phyloP scores from a whole-genome alignment of 2,113 vertebrate species.

The Leptobrachium ailaonicum region DNA sequence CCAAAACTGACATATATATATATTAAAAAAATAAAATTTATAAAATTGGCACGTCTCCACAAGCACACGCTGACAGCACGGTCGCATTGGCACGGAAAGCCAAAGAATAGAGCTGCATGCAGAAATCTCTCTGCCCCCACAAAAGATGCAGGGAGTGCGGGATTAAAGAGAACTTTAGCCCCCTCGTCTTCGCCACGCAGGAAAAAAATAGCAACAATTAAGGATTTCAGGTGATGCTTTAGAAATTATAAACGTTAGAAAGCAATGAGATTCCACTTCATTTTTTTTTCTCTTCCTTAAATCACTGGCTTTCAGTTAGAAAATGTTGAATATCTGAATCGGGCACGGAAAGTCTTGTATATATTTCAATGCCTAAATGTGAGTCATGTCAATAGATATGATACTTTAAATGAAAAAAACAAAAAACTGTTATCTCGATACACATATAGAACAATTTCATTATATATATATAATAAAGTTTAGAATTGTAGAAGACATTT shows the following conservation, averaged over 20 bases:
- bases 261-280: neutral
- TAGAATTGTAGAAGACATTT: too few relatives aligned
- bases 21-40: too few relatives aligned
- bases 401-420: too few relatives aligned
- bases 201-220: slow-evolving; percentile 41
- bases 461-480: too few relatives aligned
- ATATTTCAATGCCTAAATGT: too few relatives aligned
- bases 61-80: slow-evolving; percentile 29
- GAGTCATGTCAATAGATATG: too few relatives aligned
- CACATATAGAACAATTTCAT: too few relatives aligned
- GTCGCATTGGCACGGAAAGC: neutral
- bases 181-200: slow-evolving; percentile 23
- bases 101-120: slow-evolving; percentile 12
- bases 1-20: too few relatives aligned
- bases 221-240: slow-evolving; percentile 34
- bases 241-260: neutral
- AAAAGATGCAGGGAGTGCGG: slow-evolving; percentile 37
- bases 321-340: slow-evolving; percentile 4
- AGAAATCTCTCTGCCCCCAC: slow-evolving; percentile 42
- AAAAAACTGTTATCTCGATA: too few relatives aligned
- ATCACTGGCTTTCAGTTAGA: slow-evolving; percentile 38
- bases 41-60: slow-evolving; percentile 23
- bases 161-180: slow-evolving; percentile 30
- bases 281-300: slow-evolving; percentile 41
- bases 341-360: too few relatives aligned